These are phyloP conservation scores for Hephaestus fuliginosus DNA, from an alignment of 2,797 vertebrate species.

Conservation along the genomic window DNA sequence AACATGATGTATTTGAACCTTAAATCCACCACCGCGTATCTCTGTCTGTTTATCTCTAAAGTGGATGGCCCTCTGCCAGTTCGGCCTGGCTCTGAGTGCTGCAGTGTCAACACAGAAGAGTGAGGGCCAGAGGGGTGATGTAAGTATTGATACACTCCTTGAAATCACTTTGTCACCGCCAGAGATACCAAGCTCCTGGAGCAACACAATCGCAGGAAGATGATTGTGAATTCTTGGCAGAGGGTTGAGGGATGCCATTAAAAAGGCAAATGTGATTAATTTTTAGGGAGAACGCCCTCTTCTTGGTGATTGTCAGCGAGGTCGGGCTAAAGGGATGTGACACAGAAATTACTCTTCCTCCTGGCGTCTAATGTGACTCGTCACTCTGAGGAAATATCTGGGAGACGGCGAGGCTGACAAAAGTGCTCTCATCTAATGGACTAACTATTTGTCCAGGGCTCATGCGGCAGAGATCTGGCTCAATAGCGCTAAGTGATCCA, in stretches of 20 bases:
- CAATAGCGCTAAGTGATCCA: conserved; percentile 65
- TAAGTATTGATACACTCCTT: conserved; percentile 85
- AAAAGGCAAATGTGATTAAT: conserved; percentile 88
- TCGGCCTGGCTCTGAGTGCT: conserved; percentile 60
- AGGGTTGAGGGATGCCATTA: conserved; percentile 78
- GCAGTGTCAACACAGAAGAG: conserved; percentile 71
- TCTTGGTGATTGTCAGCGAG: conserved; percentile 83
- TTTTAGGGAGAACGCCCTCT: conserved; percentile 81
- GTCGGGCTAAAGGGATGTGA: conserved; percentile 87
- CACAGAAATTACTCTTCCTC: conserved; percentile 87
- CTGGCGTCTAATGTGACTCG: conserved; percentile 84
- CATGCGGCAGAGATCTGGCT: conserved; percentile 57
- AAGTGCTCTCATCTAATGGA: conserved; percentile 84
- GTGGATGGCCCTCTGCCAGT: conserved; percentile 75
- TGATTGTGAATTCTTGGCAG: conserved; percentile 82
- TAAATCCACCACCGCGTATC: conserved; percentile 43
- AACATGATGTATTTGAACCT: conserved; percentile 25
- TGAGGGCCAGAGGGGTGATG: conserved; percentile 78
- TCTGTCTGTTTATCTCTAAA: conserved; percentile 55
- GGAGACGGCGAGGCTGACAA: conserved; percentile 81
- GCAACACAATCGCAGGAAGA: conserved; percentile 59
- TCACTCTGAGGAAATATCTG: conserved; percentile 84
- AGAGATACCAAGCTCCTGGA: conserved; percentile 55
- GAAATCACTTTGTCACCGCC: conserved; percentile 76
- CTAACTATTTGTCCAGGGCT: conserved; percentile 79